phyloP scores from a whole-genome alignment of 2,113 vertebrate species.

The Ophiodon elongatus region DNA sequence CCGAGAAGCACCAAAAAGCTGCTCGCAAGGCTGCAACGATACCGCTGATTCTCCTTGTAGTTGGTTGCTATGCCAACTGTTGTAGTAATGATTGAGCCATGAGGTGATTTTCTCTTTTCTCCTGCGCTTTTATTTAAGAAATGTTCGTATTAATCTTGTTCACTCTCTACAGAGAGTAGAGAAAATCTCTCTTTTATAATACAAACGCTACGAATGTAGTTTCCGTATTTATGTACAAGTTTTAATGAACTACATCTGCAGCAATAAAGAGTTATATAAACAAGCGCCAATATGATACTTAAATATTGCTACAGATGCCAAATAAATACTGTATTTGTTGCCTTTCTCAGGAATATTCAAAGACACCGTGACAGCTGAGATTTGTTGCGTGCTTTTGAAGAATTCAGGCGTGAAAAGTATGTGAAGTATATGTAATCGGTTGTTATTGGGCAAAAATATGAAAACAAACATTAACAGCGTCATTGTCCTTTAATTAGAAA shows the following conservation, averaged over 20 bases:
- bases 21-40: slow-evolving; percentile 5
- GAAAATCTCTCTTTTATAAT: neutral
- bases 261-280: neutral
- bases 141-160: neutral
- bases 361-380: neutral
- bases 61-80: slow-evolving; percentile 44
- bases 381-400: neutral
- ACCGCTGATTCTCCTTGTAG: slow-evolving; percentile 8
- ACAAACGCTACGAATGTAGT: neutral
- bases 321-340: neutral
- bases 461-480: neutral
- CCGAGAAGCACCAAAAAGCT: slow-evolving; percentile 9
- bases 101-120: neutral
- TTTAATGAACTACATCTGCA: neutral
- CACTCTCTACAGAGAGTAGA: neutral
- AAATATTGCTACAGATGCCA: neutral
- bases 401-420: neutral
- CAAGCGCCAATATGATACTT: neutral
- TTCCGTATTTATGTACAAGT: neutral
- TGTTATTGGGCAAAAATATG: neutral
- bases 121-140: slow-evolving; percentile 11
- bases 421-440: neutral
- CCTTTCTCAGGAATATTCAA: neutral
- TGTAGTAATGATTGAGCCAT: neutral
- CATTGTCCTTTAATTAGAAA: too few relatives aligned